Conservation (phyloP, 1,140 invertebrate species). For the Wiebesia pumilae region DNA sequence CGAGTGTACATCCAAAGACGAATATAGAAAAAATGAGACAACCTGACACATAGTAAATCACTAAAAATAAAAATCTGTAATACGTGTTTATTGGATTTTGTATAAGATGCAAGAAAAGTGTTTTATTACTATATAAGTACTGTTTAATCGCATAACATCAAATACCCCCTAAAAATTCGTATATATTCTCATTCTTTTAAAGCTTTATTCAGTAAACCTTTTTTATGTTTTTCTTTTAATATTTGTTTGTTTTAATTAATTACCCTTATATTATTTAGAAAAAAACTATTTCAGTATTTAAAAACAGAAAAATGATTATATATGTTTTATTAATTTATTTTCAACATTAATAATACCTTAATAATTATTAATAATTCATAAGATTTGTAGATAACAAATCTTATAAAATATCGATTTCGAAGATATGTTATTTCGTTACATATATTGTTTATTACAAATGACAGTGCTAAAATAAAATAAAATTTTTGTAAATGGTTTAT, state of each 20-base stretch:
- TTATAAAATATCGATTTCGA: too few relatives aligned
- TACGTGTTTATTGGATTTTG: too few relatives aligned
- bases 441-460: too few relatives aligned
- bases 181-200: not conserved
- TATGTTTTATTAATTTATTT: too few relatives aligned
- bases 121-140: not conserved
- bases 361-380: too few relatives aligned
- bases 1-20: conserved; percentile 2
- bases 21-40: not conserved
- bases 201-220: not conserved
- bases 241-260: not conserved
- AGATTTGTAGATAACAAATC: too few relatives aligned
- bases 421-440: too few relatives aligned
- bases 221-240: conserved; percentile 4
- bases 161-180: not conserved
- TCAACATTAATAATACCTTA: too few relatives aligned
- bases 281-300: not conserved
- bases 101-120: not conserved
- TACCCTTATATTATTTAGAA: not conserved
- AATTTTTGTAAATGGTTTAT: too few relatives aligned
- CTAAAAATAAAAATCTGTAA: not conserved
- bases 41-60: not conserved
- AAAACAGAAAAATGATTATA: too few relatives aligned
- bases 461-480: too few relatives aligned
- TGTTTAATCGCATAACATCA: not conserved